Conservation (phyloP, 2,797 vertebrate species). For the Perodicticus potto region DNA sequence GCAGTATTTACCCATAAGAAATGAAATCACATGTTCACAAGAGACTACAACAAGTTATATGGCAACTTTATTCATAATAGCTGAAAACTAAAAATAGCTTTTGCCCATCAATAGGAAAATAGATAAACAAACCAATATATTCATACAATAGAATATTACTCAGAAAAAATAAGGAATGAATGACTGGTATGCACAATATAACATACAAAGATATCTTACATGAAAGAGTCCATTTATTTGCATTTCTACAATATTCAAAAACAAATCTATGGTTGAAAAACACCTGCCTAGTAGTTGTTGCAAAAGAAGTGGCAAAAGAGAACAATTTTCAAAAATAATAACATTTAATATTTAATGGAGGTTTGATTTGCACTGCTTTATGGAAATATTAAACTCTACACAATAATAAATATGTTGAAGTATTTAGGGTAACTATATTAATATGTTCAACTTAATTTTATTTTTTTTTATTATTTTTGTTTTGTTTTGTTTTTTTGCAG, state of each 20-base stretch:
- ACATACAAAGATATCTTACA: background rate
- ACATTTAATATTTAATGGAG: background rate
- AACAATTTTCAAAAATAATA: slow-evolving; percentile 3
- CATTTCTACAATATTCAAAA: background rate
- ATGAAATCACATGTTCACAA: background rate
- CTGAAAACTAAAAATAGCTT: background rate
- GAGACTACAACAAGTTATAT: background rate
- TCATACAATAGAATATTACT: background rate
- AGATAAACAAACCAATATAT: background rate
- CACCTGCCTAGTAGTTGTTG: background rate
- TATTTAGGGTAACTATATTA: background rate
- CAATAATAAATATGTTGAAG: background rate
- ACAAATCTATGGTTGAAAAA: background rate
- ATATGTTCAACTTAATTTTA: background rate
- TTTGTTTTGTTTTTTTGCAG: too few species aligned
- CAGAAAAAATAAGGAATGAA: background rate
- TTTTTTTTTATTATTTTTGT: too few species aligned
- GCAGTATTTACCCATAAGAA: background rate
- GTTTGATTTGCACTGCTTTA: background rate
- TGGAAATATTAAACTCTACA: background rate
- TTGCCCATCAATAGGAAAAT: background rate
- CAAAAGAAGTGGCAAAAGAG: background rate
- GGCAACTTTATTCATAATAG: background rate
- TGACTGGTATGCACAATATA: background rate
- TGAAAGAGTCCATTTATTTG: background rate